Evolutionary conservation across 2,888 invertebrate species (phyloP), one percentile per base, ranked within the genome.

Genomic region (Metacarcinus magister): DNA sequence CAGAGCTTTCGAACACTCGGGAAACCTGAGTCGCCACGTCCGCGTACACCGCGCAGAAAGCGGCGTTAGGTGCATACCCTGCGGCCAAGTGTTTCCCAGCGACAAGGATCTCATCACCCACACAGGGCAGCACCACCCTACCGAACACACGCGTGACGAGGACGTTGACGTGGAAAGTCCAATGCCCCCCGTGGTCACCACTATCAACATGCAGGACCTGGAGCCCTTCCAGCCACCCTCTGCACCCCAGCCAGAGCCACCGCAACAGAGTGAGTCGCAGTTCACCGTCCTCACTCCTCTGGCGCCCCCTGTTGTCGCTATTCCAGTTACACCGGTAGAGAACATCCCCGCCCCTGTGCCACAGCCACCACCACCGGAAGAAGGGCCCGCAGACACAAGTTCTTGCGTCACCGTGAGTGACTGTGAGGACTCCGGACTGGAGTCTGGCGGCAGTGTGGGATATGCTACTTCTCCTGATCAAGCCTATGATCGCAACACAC

Each of bases 1-100:
- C 60, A 94, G 97, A 32, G 95, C 96, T n/a, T 97, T 97, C 28
- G 97, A 97, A 75, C 97, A 97, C 95, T 97, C 97, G 39, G 97
- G 97, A 5, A 97, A 97, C 75, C 96, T 97, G 44, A 95, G 96
- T 54, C 94, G 97, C 16, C 97, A 97, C 90, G 95, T 96, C 2
- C 93, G 96, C 19, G 96, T 97, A 5, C 97, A 97, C 92, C 46
- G 96, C 19, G 95, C 96, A 19, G 95, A 96, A 16, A 95, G 93
- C 75, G 97, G 97, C 43, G 96, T 96, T 3, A 82, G 97, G 16
- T 97, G 97, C 44, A 97, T 97, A 32, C 96, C 95, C 0, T 97
- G 97, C 48, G 97, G 97, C 5, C 96, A 97, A 82, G 96, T 97
- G 44, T 97, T 96, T 48, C 67, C 91, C 23, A 95, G 96, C 48